phyloP scores from a whole-genome alignment of 2,888 invertebrate species.

The Eupithecia dodoneata region DNA sequence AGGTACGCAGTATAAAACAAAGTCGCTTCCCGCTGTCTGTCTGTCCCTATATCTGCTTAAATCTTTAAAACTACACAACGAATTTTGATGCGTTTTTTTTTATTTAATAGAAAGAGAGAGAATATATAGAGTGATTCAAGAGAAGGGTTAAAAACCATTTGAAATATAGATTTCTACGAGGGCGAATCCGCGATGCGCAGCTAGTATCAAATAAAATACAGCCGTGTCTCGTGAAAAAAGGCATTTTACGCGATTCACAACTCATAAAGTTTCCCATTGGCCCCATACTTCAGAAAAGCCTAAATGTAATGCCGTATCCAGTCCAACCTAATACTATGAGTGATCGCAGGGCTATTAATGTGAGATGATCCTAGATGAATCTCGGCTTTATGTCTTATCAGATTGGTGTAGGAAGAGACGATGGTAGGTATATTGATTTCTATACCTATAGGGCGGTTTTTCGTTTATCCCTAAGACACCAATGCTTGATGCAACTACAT shows the following conservation, averaged over 20 bases:
- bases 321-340: constrained; percentile 10
- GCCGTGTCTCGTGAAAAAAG: too few relatives aligned
- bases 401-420: constrained; percentile 4
- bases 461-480: neutral
- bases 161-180: too few relatives aligned
- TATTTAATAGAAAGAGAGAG: too few relatives aligned
- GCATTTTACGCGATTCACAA: neutral
- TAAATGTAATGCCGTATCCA: neutral
- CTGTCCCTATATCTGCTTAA: too few relatives aligned
- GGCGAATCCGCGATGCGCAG: too few relatives aligned
- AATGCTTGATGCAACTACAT: neutral
- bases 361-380: constrained; percentile 1
- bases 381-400: constrained; percentile 13
- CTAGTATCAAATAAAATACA: too few relatives aligned
- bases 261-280: neutral
- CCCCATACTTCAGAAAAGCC: neutral
- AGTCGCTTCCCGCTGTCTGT: too few relatives aligned
- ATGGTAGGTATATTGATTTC: constrained; percentile 3
- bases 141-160: too few relatives aligned
- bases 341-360: constrained; percentile 22
- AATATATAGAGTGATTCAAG: too few relatives aligned
- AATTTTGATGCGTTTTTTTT: too few relatives aligned
- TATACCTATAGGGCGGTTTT: neutral
- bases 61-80: too few relatives aligned
- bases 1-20: too few relatives aligned